Conservation (phyloP, 2,113 vertebrate species). For the Camelus bactrianus region DNA sequence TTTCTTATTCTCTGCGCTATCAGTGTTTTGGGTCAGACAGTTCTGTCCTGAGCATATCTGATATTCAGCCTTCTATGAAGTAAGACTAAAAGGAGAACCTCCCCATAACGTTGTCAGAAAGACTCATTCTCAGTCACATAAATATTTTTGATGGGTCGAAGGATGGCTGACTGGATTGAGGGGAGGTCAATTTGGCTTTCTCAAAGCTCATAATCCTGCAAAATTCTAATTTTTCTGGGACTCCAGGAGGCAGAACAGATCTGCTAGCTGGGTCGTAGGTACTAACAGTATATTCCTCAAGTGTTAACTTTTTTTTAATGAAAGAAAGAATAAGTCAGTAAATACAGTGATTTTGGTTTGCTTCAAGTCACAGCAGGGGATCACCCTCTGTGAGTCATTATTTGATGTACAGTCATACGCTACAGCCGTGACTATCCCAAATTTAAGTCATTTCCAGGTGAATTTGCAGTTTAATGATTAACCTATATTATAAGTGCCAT, state of each 20-base stretch:
- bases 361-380: not conserved
- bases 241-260: not conserved
- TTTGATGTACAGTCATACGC: not conserved
- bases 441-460: constrained; percentile 71
- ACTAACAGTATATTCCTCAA: not conserved
- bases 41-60: not conserved
- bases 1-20: not conserved
- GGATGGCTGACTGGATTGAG: not conserved
- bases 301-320: not conserved
- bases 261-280: not conserved
- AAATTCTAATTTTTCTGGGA: not conserved
- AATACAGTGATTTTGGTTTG: not conserved
- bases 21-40: not conserved
- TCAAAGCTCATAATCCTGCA: not conserved
- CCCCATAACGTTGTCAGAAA: not conserved
- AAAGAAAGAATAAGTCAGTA: not conserved
- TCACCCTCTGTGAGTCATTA: constrained; percentile 29
- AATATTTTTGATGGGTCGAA: not conserved
- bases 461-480: constrained; percentile 74
- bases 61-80: not conserved
- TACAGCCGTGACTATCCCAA: not conserved
- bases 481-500: not conserved
- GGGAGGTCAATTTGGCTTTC: not conserved
- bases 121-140: not conserved
- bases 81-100: not conserved